These are phyloP conservation scores for Physocephala rufipes DNA, from an alignment of 2,888 invertebrate species.

Conservation along the genomic window DNA sequence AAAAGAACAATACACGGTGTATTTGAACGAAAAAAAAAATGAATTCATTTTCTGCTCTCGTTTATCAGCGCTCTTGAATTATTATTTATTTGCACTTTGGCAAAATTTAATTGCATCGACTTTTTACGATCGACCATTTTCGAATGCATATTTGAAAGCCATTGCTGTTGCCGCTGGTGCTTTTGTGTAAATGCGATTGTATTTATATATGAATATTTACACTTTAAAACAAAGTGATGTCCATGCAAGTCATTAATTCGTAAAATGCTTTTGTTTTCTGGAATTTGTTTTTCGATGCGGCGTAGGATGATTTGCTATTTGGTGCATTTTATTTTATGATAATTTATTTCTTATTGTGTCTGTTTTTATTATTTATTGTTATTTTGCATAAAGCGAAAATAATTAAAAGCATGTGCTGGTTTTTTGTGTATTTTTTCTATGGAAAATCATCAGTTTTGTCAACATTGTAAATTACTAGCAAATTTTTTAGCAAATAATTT, in stretches of 20 bases:
- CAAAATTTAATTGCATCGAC: conserved; percentile 3
- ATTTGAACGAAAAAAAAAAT: not conserved
- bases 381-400: not conserved
- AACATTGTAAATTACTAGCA: not conserved
- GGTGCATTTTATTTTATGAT: too few relatives aligned
- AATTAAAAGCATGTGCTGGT: not conserved
- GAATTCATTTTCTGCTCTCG: not conserved
- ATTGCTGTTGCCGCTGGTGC: not conserved
- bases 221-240: conserved; percentile 9
- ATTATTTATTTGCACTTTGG: conserved; percentile 20
- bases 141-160: not conserved
- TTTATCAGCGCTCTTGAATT: conserved; percentile 29
- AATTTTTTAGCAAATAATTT: conserved; percentile 1
- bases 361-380: not conserved
- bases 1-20: too few relatives aligned
- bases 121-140: not conserved
- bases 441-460: not conserved
- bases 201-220: not conserved
- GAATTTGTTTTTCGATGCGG: too few relatives aligned
- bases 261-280: too few relatives aligned
- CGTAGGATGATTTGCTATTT: too few relatives aligned
- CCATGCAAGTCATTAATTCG: conserved; percentile 12
- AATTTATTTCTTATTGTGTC: not conserved
- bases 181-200: not conserved
- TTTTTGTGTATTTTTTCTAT: not conserved